Conservation (phyloP, 2,113 vertebrate species). For the Tachysurus fulvidraco region DNA sequence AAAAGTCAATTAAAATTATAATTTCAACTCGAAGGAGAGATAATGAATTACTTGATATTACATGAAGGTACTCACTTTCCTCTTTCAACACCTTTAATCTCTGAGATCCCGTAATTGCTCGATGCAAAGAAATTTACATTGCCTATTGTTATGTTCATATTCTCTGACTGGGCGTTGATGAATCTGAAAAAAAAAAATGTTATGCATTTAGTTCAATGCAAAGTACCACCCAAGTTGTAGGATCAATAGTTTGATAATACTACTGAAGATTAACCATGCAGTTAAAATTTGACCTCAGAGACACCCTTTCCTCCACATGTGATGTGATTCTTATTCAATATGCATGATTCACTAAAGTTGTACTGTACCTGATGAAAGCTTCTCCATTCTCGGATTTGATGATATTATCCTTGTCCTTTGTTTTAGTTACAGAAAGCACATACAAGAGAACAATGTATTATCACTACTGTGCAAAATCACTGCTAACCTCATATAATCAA, state of each 20-base stretch:
- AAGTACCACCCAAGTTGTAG: neutral
- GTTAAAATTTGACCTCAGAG: conserved; percentile 37
- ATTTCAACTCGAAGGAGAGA: neutral
- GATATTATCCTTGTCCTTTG: conserved; percentile 78
- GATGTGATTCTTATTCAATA: neutral
- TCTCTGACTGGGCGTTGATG: conserved; percentile 75
- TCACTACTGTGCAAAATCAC: neutral
- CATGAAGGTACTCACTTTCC: conserved; percentile 76
- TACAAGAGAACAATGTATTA: neutral
- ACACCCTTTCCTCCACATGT: neutral
- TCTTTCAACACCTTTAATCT: conserved; percentile 67
- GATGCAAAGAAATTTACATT: conserved; percentile 54
- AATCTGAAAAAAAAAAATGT: conserved; percentile 76
- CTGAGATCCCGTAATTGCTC: conserved; percentile 68
- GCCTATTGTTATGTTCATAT: conserved; percentile 74
- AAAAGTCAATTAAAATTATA: neutral
- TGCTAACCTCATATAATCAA: neutral
- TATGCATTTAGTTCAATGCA: neutral
- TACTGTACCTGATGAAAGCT: conserved; percentile 78
- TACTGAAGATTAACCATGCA: conserved; percentile 30
- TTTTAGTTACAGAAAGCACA: conserved; percentile 42
- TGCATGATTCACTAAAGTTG: neutral
- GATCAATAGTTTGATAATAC: conserved; percentile 7
- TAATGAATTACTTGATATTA: neutral
- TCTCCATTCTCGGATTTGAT: conserved; percentile 77